These are phyloP conservation scores for Masticophis lateralis DNA, from an alignment of 2,797 vertebrate species.

Conservation along the genomic window DNA sequence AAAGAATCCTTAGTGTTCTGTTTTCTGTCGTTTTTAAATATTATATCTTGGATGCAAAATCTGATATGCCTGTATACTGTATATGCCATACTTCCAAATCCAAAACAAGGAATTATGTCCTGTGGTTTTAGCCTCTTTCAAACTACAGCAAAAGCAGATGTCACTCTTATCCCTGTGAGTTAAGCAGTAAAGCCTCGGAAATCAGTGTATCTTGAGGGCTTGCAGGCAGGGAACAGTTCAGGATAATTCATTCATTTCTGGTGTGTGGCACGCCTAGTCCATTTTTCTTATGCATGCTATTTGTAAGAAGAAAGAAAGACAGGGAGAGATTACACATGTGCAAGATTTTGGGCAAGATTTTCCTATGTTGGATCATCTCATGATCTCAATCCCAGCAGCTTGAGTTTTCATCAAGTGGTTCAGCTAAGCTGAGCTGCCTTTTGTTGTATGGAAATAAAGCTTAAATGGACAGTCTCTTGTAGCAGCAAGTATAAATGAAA, in stretches of 20 bases:
- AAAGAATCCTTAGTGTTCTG: background rate
- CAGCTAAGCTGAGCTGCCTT: background rate
- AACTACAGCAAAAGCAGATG: background rate
- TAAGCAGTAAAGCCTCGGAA: slow-evolving; percentile 5
- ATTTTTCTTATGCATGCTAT: background rate
- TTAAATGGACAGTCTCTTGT: background rate
- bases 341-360: background rate
- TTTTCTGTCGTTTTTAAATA: background rate
- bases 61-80: background rate
- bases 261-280: background rate
- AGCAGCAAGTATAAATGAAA: background rate
- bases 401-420: background rate
- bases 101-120: background rate
- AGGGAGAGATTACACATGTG: background rate
- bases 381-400: background rate
- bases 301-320: background rate
- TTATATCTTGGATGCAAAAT: background rate
- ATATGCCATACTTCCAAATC: background rate
- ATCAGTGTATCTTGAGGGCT: background rate
- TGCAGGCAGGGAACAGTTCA: background rate
- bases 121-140: background rate
- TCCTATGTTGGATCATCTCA: background rate
- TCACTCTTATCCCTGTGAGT: background rate
- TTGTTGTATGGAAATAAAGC: background rate
- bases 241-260: background rate